Evolutionary conservation across 2,888 invertebrate species (phyloP).

Genomic region (Calephelis perditalis): DNA sequence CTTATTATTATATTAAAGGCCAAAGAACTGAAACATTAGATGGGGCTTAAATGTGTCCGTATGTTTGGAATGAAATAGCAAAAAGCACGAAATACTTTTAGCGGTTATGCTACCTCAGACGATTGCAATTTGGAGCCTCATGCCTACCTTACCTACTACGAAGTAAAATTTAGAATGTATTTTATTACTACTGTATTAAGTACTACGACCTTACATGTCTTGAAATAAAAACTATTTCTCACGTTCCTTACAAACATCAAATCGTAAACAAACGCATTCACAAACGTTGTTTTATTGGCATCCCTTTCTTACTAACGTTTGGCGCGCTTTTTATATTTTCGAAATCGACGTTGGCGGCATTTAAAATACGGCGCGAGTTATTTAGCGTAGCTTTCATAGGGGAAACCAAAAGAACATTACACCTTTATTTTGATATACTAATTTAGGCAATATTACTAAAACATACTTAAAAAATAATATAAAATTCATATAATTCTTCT

Average conservation of each 20-base stretch:
- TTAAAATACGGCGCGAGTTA: constrained; percentile 72
- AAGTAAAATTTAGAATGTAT: constrained; percentile 42
- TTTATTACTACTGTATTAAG: constrained; percentile 50
- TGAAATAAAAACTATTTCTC: constrained; percentile 71
- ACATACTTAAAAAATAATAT: constrained; percentile 43
- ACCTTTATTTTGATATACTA: constrained; percentile 72
- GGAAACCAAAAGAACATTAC: constrained; percentile 58
- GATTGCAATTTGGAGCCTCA: background rate
- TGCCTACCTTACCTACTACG: background rate
- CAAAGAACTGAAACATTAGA: too few species aligned
- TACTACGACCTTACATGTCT: constrained; percentile 58
- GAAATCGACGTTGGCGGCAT: constrained; percentile 73
- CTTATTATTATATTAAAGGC: too few species aligned
- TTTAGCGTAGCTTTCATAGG: constrained; percentile 61
- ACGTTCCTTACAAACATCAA: constrained; percentile 58
- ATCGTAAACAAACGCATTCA: constrained; percentile 72
- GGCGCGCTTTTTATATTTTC: constrained; percentile 72
- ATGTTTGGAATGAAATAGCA: too few species aligned
- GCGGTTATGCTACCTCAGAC: background rate
- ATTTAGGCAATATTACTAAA: constrained; percentile 50
- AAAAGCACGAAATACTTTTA: too few species aligned
- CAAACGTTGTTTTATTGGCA: constrained; percentile 73
- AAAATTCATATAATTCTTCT: constrained; percentile 28
- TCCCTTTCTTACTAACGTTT: constrained; percentile 71
- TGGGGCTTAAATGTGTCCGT: too few species aligned